phyloP scores from a whole-genome alignment of 2,113 vertebrate species.

The Chroicocephalus ridibundus region DNA sequence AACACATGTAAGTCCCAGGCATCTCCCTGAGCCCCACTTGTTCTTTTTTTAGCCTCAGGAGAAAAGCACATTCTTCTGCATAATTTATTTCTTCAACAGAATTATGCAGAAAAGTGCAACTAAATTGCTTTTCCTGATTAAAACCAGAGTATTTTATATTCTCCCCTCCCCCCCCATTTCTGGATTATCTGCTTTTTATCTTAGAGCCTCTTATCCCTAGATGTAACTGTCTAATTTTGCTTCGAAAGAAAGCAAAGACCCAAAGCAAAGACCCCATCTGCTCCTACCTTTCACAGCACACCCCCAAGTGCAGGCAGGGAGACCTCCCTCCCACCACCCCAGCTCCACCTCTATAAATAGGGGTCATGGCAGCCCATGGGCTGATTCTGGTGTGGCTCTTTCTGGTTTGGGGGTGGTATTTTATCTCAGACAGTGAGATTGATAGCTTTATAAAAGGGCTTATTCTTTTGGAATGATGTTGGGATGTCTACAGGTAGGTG shows the following conservation, averaged over 20 bases:
- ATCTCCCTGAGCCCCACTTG: conserved; percentile 35
- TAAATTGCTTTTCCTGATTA: conserved; percentile 63
- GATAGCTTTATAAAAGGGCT: neutral
- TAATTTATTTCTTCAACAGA: conserved; percentile 59
- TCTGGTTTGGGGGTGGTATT: neutral
- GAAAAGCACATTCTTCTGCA: conserved; percentile 51
- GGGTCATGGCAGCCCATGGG: neutral
- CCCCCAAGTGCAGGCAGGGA: neutral
- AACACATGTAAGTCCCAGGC: conserved; percentile 49
- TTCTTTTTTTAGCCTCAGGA: conserved; percentile 61
- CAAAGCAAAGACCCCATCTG: neutral
- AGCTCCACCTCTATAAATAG: neutral
- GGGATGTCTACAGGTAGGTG: neutral
- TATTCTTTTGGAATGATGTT: neutral
- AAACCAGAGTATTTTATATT: conserved; percentile 7
- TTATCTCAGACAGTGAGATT: neutral
- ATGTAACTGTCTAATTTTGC: neutral
- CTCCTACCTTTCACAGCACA: neutral
- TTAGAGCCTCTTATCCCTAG: neutral
- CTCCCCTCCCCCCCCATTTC: neutral
- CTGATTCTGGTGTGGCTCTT: neutral
- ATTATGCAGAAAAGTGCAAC: conserved; percentile 56
- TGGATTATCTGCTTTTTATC: neutral
- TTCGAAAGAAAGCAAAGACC: neutral
- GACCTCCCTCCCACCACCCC: rapidly evolving